Evolutionary conservation across 1,140 invertebrate genomes (phyloP), one percentile per base, ranked within the genome.

Genomic region (Eumeta japonica): DNA sequence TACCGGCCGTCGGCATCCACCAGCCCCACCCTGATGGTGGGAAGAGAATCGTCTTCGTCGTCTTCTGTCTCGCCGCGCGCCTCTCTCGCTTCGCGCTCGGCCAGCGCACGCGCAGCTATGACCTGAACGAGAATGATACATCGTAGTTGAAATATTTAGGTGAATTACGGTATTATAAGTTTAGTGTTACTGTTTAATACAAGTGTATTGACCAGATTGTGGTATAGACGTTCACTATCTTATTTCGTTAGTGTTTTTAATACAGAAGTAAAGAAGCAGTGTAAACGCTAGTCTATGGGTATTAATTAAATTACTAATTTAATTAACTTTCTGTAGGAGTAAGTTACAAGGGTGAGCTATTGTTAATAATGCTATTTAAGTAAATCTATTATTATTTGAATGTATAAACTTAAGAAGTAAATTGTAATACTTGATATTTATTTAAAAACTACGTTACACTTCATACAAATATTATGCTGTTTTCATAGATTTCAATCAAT

Each of bases 1-100:
- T 74, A 72, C 28, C 78, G 50, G 0, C 76, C 75, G 16, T 80
- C 77, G 9, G 64, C 55, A 17, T 71, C 66, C 1, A 71, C 65
- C 16, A 68, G 48, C 9, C 64, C 70, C 20, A 74, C 66, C 36
- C 65, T 61, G 35, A 72, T 74, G 14, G 70, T 72, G n/a, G 70
- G 70, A 1, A 71, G 55, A 10, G 62, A 62, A 11, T 74, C 70
- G 18, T 74, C 70, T 36, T 72, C 70, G 33, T 74, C 70, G 46
- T 74, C 70, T 44, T 71, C 70, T 2, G 65, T 54, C 19, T 74
- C 70, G 3, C 70, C 70, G 9, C 67, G 50, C 4, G 66, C 70
- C 48, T 62, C 70, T 40, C 64, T 60, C 10, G 63, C 75, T 50
- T 64, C 75, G 39, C 58, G 56, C 39, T 62, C 76, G 31, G 57